Evolutionary conservation across 2,113 vertebrate species (phyloP), one percentile per base, ranked within the genome.

Genomic region (Canis aureus): DNA sequence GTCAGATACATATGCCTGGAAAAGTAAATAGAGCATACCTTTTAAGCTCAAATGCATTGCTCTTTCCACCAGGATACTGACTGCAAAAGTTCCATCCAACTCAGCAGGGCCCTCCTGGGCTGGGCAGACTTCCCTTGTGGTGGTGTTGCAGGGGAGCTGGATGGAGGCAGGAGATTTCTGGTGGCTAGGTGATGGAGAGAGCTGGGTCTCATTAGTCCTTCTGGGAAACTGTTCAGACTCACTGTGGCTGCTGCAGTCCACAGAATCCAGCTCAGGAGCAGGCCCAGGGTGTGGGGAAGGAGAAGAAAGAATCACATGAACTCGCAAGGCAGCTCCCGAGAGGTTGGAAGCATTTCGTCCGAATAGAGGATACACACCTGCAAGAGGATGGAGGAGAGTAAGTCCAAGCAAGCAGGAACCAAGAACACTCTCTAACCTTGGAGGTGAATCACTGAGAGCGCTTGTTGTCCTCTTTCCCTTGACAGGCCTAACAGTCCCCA

Each of bases 41-140:
- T 99, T 99, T 83, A 99, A 98, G 97, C 99, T 99, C 1, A 99
- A 98, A 92, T 99, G 99, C 99, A 99, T 99, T 1, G 99, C 99
- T 92, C 98, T 99, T 93, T 99, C 99, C 93, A 99, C 99, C 13
- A 99, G 97, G 84, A 99, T 95, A 22, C 57, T 99, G 96, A 99
- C 99, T 85, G 99, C 96, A 97, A 99, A 99, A 0, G 99, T 99
- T 84, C 98, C 98, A 19, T 99, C 99, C 53, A 85, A 51, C 17
- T 98, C 98, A 1, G 91, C 0, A 69, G 86, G 35, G 0, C 35
- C 29, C 95, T 94, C 57, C 93, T 89, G 83, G 98, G 97, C 17
- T 2, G 25, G 60, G 92, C 62, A 13, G 38, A 25, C 76, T 83
- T 96, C 73, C 64, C 73, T 10, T 13, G 90, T 38, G 51, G 67